Evolutionary conservation across 2,113 vertebrate species (phyloP).

Genomic region (Spheniscus mendiculus): DNA sequence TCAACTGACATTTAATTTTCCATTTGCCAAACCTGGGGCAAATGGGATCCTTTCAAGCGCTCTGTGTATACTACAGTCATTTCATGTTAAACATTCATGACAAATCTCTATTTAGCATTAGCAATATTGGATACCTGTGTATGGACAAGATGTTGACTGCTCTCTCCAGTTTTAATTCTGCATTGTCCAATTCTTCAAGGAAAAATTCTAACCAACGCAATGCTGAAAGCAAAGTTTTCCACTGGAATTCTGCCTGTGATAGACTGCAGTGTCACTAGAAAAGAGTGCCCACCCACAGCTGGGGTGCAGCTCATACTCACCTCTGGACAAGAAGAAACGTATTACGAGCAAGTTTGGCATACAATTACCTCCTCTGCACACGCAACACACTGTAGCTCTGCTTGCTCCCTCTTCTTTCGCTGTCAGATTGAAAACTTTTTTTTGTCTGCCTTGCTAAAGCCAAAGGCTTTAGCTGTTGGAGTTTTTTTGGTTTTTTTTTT

Average conservation of each 20-base stretch:
- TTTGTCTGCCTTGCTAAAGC: background rate
- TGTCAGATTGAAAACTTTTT: background rate
- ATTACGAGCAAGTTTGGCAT: background rate
- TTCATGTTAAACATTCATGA: background rate
- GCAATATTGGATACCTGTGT: background rate
- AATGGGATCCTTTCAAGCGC: background rate
- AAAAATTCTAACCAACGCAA: background rate
- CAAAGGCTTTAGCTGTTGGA: background rate
- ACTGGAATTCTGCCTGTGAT: background rate
- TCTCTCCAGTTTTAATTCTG: background rate
- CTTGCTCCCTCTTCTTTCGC: background rate
- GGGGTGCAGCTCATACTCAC: background rate
- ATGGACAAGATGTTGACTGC: background rate
- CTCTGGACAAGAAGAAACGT: accelerated
- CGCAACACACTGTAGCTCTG: accelerated
- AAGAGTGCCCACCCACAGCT: accelerated
- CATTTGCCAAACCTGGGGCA: background rate
- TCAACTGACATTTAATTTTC: background rate
- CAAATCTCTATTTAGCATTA: background rate
- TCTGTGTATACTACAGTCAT: background rate
- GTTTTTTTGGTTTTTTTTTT: background rate
- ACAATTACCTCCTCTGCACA: background rate
- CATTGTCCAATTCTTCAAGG: background rate
- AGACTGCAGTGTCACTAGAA: background rate
- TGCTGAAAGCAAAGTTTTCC: background rate